Evolutionary conservation across 1,140 invertebrate species (phyloP), one percentile per base, ranked within the genome.

Genomic region (Rhynchophorus ferrugineus): DNA sequence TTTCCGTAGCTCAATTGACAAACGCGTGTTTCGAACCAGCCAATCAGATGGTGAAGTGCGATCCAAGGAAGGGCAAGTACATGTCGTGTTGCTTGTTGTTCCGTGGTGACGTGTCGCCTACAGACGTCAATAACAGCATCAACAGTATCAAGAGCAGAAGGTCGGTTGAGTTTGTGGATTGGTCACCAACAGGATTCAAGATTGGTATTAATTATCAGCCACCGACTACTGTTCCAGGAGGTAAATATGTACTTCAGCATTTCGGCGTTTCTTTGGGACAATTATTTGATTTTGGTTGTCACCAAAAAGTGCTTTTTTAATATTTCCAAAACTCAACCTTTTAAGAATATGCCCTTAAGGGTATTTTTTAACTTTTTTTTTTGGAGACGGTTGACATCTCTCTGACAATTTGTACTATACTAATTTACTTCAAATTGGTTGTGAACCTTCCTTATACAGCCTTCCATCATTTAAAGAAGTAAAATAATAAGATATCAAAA

Each of bases 111-210:
- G 76, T 84, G 2, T 71, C 73, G 54, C 79, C 84, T 17, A 87
- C 82, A 54, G 84, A 87, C 61, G 81, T 88, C 13, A 88, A 87
- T 60, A 73, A 71, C 11, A 74, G 84, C 17, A 84, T 88, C 57
- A 71, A 75, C n/a, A 75, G 75, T 44, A 78, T 87, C 43, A 85
- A 85, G 63, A 77, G 75, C 2, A 78, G 82, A 57, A 69, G 76
- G 47, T 72, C 74, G 1, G 81, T 83, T 14, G 72, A 76, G 42
- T 84, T 84, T 55, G 83, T 85, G 1, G 81, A 85, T 60, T 85
- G 81, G 80, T 81, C 78, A 63, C 84, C 84, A 20, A 85, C 84
- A 11, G 83, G 83, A 36, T 85, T 83, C 59, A 83, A 83, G 61
- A 72, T 77, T 29, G 77, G 77, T 11, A 78, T 85, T 39, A 82